Evolutionary conservation across 1,140 invertebrate species (phyloP), one percentile per base, ranked within the genome.

Genomic region (Penaeus vannamei): DNA sequence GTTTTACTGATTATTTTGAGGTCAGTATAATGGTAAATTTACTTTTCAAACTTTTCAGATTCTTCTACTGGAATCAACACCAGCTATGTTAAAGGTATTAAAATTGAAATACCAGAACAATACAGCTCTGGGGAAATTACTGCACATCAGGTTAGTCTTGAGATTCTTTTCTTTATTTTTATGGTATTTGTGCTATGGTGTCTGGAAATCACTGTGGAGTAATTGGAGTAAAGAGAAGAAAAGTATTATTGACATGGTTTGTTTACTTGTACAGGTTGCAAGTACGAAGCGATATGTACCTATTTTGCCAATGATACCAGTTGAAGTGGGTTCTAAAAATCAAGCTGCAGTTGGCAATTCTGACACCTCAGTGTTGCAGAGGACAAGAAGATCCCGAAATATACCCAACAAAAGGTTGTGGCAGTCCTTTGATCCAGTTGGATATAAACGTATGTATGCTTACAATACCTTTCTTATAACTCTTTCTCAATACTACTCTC

Each of bases 221-320:
- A n/a, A n/a, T n/a, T n/a, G 53, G 14, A 1, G 14, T 53, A 53
- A 53, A 17, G 12, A 12, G 53, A 53, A 53, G 12, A 53, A 53
- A 1, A 53, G 53, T 53, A 10, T 53, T 53, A 53, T 53, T 14
- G 1, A 53, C 17, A 53, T 53, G 53, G 53, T 53, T 14, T 46
- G 1, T 20, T 53, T 60, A 22, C 36, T 20, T 62, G 2, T 46
- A 2, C 83, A 89, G 87, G 29, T 89, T n/a, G 26, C 69, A 32
- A 79, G 32, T 81, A 89, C 84, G 82, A 89, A 89, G 69, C 76
- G 87, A 62, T 89, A 89, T 36, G 87, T 89, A 60, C 87, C 87
- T 46, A 89, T 89, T 22, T 61, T 89, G 59, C 87, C 87, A 32
- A 84, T 89, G 83, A 60, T 89, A 22, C 87, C 87, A 22, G n/a